Base-by-base conservation (phyloP, 2,888 invertebrate genomes). In the Odontocolon sp. region DNA sequence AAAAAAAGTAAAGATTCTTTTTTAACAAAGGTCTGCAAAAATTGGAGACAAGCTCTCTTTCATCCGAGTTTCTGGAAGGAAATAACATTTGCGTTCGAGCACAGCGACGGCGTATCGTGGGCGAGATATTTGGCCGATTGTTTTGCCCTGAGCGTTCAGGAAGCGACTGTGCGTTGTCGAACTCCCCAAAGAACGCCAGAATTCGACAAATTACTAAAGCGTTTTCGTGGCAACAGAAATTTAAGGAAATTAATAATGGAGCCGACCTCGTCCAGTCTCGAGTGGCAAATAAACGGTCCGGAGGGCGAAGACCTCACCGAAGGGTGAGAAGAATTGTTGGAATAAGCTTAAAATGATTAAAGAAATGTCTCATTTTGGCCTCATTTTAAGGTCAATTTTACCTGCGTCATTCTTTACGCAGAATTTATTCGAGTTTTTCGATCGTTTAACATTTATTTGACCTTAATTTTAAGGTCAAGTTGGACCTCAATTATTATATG, bases 31-130 rank as follows among this genome's bases (percentile, higher is more conserved):
- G 90, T 89, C 47, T 93, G 93, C 88, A 91, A 89, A 69, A 92
- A 93, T 80, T 93, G 93, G 93, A 91, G 93, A 77, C 90, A 87
- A 57, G 91, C 92, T 8, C 84, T 92, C 56, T 87, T 89, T 68
- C 89, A 90, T 85, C 90, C 91, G 56, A 88, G 88, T 77, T 91
- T 91, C 75, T 91, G 91, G 91, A 90, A 91, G 66, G 90, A 87
- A 75, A 90, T 91, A 38, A 86, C 88, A 47, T 91, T 91, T 57
- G 86, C 87, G 23, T 85, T 90, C 21, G 86, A 84, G 61, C 88
- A 91, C 77, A 82, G 87, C 71, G 87, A 89, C 57, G 90, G 86
- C 67, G 80, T 89, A 72, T 79, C 82, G 57, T 89, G 90, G 87
- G 85, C 88, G 73, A 87, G 88, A 89, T 90, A 85, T 79, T 82